Conservation (phyloP, 1,140 invertebrate genomes). For the Drosophila bifasciata region DNA sequence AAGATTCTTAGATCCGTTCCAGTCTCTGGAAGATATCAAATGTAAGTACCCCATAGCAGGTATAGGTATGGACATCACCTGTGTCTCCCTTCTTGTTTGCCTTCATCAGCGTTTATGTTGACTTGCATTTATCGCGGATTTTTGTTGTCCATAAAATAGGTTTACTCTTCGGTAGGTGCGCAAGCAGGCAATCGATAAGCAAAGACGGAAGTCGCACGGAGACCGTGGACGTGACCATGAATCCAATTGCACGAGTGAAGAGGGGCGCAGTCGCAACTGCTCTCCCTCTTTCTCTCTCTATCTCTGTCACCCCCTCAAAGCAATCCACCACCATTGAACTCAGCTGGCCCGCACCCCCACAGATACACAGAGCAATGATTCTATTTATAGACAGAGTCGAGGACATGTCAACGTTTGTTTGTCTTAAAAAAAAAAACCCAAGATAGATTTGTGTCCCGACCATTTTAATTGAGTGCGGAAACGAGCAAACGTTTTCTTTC, state of each 20-base stretch:
- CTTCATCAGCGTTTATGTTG: constrained; percentile 18
- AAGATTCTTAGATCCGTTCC: constrained; percentile 32
- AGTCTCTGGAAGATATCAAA: constrained; percentile 11
- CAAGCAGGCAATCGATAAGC: constrained; percentile 39
- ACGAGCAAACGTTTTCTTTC: constrained; percentile 46
- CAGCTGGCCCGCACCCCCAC: constrained; percentile 53
- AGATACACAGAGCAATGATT: constrained; percentile 10
- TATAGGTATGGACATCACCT: constrained; percentile 13
- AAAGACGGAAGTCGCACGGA: constrained; percentile 29
- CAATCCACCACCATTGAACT: constrained; percentile 46
- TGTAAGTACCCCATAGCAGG: background rate
- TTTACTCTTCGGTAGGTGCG: constrained; percentile 12
- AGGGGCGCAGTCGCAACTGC: constrained; percentile 26
- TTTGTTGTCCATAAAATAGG: constrained; percentile 38
- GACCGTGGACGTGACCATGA: constrained; percentile 35
- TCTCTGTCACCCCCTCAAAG: constrained; percentile 21
- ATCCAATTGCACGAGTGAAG: constrained; percentile 13
- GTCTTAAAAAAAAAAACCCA: constrained; percentile 32
- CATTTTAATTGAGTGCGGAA: constrained; percentile 74
- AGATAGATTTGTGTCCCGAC: constrained; percentile 59
- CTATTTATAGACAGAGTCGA: constrained; percentile 52
- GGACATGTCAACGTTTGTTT: constrained; percentile 37
- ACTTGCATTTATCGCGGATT: constrained; percentile 26
- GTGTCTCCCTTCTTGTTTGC: constrained; percentile 4
- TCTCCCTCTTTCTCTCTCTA: background rate